Conservation (phyloP, 2,797 vertebrate genomes). For the Sebastes minor region DNA sequence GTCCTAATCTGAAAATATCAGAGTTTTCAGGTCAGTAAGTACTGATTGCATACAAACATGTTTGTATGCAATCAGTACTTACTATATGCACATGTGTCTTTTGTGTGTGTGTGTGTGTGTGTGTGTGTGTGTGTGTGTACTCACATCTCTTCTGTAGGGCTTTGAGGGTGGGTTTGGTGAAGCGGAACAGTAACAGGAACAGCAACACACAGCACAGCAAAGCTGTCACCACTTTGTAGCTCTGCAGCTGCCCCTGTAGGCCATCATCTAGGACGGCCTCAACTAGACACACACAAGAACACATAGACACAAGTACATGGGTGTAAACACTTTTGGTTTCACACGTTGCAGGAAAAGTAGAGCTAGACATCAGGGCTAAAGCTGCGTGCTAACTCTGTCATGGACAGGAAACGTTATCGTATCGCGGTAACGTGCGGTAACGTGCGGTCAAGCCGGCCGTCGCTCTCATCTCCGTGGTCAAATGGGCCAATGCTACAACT, state of each 20-base stretch:
- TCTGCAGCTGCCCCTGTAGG: constrained; percentile 32
- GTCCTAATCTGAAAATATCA: constrained; percentile 41
- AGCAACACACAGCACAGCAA: constrained; percentile 70
- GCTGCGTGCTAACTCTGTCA: too few species aligned
- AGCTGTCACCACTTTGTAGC: constrained; percentile 67
- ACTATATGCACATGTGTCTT: neutral
- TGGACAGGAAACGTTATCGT: too few species aligned
- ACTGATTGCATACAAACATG: neutral
- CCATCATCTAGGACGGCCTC: neutral
- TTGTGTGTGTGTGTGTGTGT: neutral
- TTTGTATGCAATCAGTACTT: neutral
- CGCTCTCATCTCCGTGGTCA: too few species aligned
- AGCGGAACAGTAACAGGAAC: constrained; percentile 62
- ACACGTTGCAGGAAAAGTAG: too few species aligned
- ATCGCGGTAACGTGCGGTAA: too few species aligned
- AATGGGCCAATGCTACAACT: too few species aligned
- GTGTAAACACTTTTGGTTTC: too few species aligned
- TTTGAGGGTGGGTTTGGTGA: constrained; percentile 58
- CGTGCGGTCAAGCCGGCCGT: too few species aligned
- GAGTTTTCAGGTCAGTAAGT: constrained; percentile 12
- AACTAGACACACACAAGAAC: neutral
- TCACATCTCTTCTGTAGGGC: constrained; percentile 77
- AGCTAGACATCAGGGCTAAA: too few species aligned
- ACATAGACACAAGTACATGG: neutral
- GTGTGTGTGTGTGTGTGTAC: constrained; percentile 31